Evolutionary conservation across 2,113 vertebrate genomes (phyloP).

Genomic region (Ornithorhynchus anatinus): DNA sequence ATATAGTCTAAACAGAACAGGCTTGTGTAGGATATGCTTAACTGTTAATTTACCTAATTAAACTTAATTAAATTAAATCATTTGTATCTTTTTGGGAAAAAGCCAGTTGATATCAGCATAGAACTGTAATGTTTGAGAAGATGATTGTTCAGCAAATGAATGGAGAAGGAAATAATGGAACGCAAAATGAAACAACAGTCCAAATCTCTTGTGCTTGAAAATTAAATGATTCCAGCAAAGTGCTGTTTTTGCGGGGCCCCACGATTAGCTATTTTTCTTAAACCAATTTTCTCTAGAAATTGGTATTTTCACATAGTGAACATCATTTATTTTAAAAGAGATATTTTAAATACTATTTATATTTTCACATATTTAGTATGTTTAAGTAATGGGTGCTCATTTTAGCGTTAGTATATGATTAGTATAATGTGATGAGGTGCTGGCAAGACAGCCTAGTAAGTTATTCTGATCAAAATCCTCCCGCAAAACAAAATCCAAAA

Average conservation of each 20-base stretch:
- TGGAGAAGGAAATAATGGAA: constrained; percentile 35
- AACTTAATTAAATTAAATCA: constrained; percentile 63
- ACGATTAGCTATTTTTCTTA: constrained; percentile 43
- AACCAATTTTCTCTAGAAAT: constrained; percentile 25
- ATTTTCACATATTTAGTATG: constrained; percentile 38
- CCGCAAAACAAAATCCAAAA: too few relatives aligned
- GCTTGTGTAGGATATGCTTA: constrained; percentile 39
- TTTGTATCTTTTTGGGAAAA: constrained; percentile 45
- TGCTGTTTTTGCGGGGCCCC: neutral
- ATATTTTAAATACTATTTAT: constrained; percentile 51
- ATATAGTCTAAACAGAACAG: constrained; percentile 45
- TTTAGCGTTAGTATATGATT: neutral
- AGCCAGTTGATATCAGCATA: constrained; percentile 32
- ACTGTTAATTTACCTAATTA: constrained; percentile 59
- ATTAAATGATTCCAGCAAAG: neutral
- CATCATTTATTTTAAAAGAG: constrained; percentile 36
- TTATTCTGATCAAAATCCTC: constrained; percentile 36
- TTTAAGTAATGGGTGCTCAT: constrained; percentile 39
- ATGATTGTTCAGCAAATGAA: constrained; percentile 57
- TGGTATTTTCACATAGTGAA: constrained; percentile 31
- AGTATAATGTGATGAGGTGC: constrained; percentile 25
- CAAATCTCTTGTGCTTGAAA: constrained; percentile 17
- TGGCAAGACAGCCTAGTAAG: neutral
- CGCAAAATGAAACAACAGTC: constrained; percentile 18
- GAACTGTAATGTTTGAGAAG: constrained; percentile 44